A percentile compares a stretch with the other conserved stretches of the same genome.
phyloP scores from a whole-genome alignment of 2,113 vertebrate species.

The Ivindomyrus marchei region DNA sequence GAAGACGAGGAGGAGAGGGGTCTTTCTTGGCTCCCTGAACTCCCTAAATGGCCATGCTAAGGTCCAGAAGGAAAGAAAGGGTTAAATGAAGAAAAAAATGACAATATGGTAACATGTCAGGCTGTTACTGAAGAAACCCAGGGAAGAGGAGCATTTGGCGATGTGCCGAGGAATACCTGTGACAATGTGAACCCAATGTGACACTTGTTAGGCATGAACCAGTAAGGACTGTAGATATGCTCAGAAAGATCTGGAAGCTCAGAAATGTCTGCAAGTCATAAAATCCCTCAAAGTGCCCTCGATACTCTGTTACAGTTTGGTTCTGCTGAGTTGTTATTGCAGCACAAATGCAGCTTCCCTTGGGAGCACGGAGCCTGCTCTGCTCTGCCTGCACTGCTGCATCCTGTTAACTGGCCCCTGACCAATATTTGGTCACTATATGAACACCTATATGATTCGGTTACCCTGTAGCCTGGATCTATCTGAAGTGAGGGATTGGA shows the following conservation, averaged over 20 bases:
- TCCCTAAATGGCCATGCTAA: not conserved
- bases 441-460: not conserved
- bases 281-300: not conserved
- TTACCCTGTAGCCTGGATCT: not conserved
- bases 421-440: not conserved
- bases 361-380: not conserved
- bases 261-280: not conserved
- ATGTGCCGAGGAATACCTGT: not conserved
- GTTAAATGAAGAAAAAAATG: not conserved
- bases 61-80: not conserved
- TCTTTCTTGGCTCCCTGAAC: constrained; percentile 1
- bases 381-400: not conserved
- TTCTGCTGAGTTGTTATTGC: not conserved
- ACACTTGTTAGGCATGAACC: not conserved
- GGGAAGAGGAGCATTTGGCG: not conserved
- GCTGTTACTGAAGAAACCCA: not conserved
- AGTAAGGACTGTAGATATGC: not conserved
- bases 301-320: not conserved
- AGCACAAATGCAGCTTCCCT: not conserved
- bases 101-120: not conserved
- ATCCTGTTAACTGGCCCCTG: not conserved
- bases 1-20: not conserved
- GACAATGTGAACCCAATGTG: not conserved
- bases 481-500: not conserved
- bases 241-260: not conserved